These are phyloP conservation scores for Gavia stellata DNA, from an alignment of 2,113 vertebrate species.

Conservation along the genomic window DNA sequence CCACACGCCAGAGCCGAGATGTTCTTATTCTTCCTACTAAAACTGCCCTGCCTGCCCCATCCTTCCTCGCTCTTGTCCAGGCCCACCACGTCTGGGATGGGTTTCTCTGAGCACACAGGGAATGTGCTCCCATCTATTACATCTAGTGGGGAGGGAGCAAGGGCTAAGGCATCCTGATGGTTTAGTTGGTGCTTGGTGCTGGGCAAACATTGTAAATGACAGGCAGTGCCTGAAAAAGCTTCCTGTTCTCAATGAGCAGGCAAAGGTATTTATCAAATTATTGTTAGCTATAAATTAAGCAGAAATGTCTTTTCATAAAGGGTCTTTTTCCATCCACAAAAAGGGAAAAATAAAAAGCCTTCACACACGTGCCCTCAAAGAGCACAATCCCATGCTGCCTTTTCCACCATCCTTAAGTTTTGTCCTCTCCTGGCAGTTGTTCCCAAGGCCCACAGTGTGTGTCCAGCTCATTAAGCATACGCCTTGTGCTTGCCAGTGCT, in stretches of 20 bases:
- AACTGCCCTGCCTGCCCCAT: not conserved
- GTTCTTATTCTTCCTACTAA: not conserved
- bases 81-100: not conserved
- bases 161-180: not conserved
- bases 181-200: not conserved
- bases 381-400: not conserved
- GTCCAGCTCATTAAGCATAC: not conserved
- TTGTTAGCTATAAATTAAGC: not conserved
- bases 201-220: not conserved
- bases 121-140: rapidly evolving
- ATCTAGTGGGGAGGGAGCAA: not conserved
- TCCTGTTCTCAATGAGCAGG: not conserved
- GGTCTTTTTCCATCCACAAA: not conserved
- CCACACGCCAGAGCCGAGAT: rapidly evolving
- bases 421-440: not conserved
- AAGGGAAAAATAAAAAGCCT: not conserved
- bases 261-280: not conserved
- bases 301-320: not conserved
- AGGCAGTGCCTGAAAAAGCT: not conserved
- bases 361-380: not conserved
- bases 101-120: not conserved
- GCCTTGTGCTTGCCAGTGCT: not conserved
- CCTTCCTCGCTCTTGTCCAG: not conserved
- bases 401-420: not conserved
- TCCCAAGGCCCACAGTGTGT: rapidly evolving